Evolutionary conservation across 2,113 vertebrate genomes (phyloP).

Genomic region (Rhadina sibilatrix): DNA sequence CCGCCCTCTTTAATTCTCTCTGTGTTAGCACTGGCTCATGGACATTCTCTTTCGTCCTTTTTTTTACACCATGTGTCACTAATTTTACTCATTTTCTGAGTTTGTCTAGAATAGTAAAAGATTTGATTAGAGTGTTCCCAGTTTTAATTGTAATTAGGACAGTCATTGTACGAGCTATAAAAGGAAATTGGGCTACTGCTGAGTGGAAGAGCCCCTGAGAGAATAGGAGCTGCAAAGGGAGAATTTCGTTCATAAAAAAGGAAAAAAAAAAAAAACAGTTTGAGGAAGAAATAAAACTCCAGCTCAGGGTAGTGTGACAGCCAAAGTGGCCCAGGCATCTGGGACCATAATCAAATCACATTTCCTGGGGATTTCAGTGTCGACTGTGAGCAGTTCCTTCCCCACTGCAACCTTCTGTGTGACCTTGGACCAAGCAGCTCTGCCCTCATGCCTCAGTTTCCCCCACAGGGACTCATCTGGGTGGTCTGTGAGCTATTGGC

Average conservation of each 20-base stretch:
- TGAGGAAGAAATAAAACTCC: slow-evolving; percentile 14
- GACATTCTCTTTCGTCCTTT: background rate
- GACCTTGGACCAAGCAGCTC: background rate
- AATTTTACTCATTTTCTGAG: slow-evolving; percentile 66
- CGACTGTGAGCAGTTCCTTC: fast-evolving
- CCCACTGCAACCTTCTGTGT: background rate
- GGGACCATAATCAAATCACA: background rate
- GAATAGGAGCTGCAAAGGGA: slow-evolving; percentile 4
- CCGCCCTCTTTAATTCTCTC: slow-evolving; percentile 23
- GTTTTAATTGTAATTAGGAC: slow-evolving; percentile 71
- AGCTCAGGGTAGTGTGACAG: slow-evolving; percentile 16
- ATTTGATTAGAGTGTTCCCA: slow-evolving; percentile 63
- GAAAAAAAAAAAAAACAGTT: background rate
- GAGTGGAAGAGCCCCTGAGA: slow-evolving; percentile 58
- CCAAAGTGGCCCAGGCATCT: background rate
- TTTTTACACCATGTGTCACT: slow-evolving; percentile 26
- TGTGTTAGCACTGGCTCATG: background rate
- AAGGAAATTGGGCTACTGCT: slow-evolving; percentile 65
- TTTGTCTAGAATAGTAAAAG: slow-evolving; percentile 68
- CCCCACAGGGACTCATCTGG: fast-evolving
- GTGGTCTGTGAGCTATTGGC: background rate
- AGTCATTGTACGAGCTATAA: slow-evolving; percentile 66
- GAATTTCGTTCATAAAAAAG: slow-evolving; percentile 49
- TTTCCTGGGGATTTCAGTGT: background rate
- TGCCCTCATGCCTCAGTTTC: background rate